Conservation (phyloP, 2,113 vertebrate species). For the Todiramphus saurophagus region DNA sequence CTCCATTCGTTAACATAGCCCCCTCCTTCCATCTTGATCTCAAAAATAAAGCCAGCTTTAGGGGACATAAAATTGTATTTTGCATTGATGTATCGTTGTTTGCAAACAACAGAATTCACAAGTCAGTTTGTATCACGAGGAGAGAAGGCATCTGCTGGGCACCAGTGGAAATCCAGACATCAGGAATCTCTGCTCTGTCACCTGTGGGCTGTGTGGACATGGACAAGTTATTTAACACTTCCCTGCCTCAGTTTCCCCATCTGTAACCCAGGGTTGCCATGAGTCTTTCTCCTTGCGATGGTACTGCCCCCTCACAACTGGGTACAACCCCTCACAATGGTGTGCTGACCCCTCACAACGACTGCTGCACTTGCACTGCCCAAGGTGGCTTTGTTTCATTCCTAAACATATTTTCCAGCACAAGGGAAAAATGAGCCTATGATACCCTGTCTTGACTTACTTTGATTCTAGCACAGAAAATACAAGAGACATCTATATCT, state of each 20-base stretch:
- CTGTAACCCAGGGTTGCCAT: not conserved
- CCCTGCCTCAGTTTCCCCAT: not conserved
- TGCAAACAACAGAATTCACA: not conserved
- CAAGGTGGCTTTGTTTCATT: not conserved
- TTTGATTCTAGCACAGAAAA: slow-evolving; percentile 69
- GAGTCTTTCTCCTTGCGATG: not conserved
- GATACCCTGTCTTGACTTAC: slow-evolving; percentile 65
- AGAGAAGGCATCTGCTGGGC: not conserved
- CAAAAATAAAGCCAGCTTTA: not conserved
- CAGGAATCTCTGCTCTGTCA: not conserved
- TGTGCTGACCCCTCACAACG: not conserved
- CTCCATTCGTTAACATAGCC: not conserved
- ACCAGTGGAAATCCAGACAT: not conserved
- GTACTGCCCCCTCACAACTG: not conserved
- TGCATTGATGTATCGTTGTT: not conserved
- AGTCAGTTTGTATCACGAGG: not conserved
- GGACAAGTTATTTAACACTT: not conserved
- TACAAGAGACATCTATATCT: slow-evolving; percentile 76
- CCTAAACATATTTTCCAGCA: slow-evolving; percentile 15
- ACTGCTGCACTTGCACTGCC: not conserved
- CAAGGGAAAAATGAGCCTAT: slow-evolving; percentile 22
- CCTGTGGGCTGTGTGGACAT: not conserved
- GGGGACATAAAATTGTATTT: not conserved
- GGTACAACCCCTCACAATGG: too few species aligned
- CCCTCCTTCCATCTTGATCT: not conserved